A percentile compares a stretch with the other conserved stretches of the same genome.
These are phyloP conservation scores for Mus caroli DNA, from an alignment of 2,797 vertebrate genomes.

Conservation along the genomic window DNA sequence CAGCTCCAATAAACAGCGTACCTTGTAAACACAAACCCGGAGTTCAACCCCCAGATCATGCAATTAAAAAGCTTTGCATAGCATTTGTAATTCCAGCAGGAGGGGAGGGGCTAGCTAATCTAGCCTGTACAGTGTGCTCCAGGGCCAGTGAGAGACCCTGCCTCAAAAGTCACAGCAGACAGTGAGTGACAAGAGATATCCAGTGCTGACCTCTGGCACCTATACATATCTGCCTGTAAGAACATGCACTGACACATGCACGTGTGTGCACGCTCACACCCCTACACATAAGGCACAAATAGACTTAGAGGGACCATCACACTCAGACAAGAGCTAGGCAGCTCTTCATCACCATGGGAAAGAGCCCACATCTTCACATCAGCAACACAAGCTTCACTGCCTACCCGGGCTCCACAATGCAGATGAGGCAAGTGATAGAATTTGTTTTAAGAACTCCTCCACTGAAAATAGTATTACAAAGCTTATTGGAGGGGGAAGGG, in stretches of 20 bases:
- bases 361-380: background rate
- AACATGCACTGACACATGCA: no score
- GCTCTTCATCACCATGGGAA: background rate
- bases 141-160: background rate
- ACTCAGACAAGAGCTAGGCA: rapidly evolving
- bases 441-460: conserved; percentile 10
- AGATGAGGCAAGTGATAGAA: background rate
- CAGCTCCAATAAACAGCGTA: background rate
- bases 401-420: background rate
- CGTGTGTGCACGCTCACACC: background rate
- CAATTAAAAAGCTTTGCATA: background rate
- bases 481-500: background rate
- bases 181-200: background rate
- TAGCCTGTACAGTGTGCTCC: background rate
- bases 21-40: background rate
- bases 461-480: background rate
- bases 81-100: background rate
- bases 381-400: background rate
- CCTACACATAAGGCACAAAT: background rate
- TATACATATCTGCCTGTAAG: no score
- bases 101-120: background rate
- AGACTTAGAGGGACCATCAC: background rate
- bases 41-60: background rate
- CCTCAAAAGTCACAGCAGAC: background rate
- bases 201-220: background rate